phyloP scores from a whole-genome alignment of 1,140 invertebrate species.

The Rhopalosiphum maidis region DNA sequence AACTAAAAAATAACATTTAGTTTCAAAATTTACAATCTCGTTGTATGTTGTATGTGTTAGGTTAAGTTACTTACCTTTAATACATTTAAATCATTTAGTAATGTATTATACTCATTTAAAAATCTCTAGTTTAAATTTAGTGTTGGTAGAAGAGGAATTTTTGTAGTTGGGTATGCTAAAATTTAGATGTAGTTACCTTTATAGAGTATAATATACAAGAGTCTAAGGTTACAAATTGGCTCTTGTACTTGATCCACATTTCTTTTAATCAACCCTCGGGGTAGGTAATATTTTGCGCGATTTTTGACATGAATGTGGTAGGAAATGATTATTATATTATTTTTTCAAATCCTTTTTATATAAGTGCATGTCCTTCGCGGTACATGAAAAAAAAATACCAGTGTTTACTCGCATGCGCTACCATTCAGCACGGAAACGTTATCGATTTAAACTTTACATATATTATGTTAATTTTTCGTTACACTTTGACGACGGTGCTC shows the following conservation, averaged over 20 bases:
- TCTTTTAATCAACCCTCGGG: not conserved
- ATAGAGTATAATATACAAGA: not conserved
- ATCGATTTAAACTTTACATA: conserved; percentile 39
- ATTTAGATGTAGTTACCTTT: not conserved
- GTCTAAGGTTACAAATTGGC: not conserved
- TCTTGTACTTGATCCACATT: not conserved
- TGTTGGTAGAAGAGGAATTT: not conserved
- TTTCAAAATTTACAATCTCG: too few relatives aligned
- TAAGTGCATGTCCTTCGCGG: not conserved
- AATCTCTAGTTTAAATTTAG: not conserved
- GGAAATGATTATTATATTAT: too few relatives aligned
- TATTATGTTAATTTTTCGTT: conserved; percentile 36
- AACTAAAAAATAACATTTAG: too few relatives aligned
- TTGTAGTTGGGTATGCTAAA: not conserved
- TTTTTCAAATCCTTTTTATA: not conserved
- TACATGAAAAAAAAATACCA: not conserved
- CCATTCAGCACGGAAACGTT: not conserved
- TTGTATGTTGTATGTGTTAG: too few relatives aligned
- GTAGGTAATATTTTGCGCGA: not conserved
- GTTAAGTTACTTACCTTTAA: too few relatives aligned
- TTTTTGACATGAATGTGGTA: not conserved
- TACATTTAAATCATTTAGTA: too few relatives aligned
- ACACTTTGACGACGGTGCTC: not conserved
- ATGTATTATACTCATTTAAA: not conserved
- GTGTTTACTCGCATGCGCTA: not conserved